Evolutionary conservation across 2,797 vertebrate genomes (phyloP).

Genomic region (Typhlichthys subterraneus): DNA sequence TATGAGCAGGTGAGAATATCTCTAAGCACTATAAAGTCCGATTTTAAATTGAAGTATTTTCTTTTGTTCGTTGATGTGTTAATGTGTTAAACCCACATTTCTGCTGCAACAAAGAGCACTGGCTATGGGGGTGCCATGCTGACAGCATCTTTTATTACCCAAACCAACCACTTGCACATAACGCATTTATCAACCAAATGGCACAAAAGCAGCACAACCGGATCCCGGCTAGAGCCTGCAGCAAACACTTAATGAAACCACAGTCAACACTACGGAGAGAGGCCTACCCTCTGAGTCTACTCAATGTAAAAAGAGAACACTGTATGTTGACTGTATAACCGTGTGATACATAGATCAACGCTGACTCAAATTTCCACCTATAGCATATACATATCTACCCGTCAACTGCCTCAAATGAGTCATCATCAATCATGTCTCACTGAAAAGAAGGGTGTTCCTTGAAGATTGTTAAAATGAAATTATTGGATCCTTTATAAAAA

Average conservation of each 20-base stretch:
- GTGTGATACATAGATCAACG: slow-evolving; percentile 4
- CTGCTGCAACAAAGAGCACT: slow-evolving; percentile 34
- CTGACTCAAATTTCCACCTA: slow-evolving; percentile 4
- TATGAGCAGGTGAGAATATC: slow-evolving; percentile 15
- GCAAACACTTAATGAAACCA: slow-evolving; percentile 47
- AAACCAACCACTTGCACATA: slow-evolving; percentile 55
- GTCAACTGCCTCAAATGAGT: neutral
- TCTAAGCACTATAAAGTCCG: slow-evolving; percentile 33
- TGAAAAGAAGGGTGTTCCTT: neutral
- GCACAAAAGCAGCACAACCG: slow-evolving; percentile 72
- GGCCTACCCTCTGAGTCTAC: slow-evolving; percentile 21
- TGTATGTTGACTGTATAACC: slow-evolving; percentile 9
- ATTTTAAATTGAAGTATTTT: neutral
- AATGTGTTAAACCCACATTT: slow-evolving; percentile 27
- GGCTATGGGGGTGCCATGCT: slow-evolving; percentile 38
- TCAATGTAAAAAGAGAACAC: slow-evolving; percentile 8
- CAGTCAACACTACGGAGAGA: slow-evolving; percentile 37
- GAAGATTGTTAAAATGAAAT: neutral
- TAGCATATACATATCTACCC: neutral
- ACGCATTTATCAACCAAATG: slow-evolving; percentile 55
- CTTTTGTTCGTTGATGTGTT: too few relatives aligned
- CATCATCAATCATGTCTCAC: neutral
- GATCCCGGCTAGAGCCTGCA: slow-evolving; percentile 68
- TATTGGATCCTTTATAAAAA: neutral
- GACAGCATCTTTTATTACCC: slow-evolving; percentile 48